phyloP scores from a whole-genome alignment of 2,797 vertebrate species.

The Takifugu rubripes region DNA sequence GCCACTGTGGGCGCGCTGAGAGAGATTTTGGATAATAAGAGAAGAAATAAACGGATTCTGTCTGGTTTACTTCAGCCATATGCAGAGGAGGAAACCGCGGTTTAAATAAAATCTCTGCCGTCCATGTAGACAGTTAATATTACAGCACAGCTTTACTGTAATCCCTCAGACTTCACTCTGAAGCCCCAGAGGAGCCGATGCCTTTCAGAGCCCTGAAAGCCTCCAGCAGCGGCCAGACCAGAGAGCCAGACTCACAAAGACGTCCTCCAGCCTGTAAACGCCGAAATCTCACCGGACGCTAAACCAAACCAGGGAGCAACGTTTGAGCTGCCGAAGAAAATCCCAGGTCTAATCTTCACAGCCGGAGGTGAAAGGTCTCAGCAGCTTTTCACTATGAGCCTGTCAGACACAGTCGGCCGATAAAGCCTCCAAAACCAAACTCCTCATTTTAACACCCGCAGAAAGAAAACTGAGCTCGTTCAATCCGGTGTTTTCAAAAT shows the following conservation, averaged over 20 bases:
- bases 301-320: slow-evolving; percentile 1
- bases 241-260: slow-evolving; percentile 12
- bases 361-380: slow-evolving; percentile 41
- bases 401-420: slow-evolving; percentile 14
- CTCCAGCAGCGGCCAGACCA: background rate
- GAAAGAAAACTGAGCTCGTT: no score
- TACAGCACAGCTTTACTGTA: slow-evolving; percentile 7
- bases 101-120: background rate
- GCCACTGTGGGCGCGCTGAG: background rate
- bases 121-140: background rate
- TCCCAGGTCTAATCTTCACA: slow-evolving; percentile 46
- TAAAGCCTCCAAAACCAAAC: no score
- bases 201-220: slow-evolving; percentile 1
- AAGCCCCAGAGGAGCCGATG: background rate
- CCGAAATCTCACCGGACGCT: no score
- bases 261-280: slow-evolving; percentile 6
- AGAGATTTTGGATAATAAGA: background rate
- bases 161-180: slow-evolving; percentile 6
- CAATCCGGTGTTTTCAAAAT: no score
- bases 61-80: background rate
- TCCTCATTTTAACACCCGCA: no score
- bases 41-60: background rate
- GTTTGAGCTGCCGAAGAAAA: slow-evolving; percentile 26
- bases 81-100: background rate
- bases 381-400: slow-evolving; percentile 28